Base-by-base conservation (phyloP, 2,113 vertebrate species). In the Calidris pugnax region DNA sequence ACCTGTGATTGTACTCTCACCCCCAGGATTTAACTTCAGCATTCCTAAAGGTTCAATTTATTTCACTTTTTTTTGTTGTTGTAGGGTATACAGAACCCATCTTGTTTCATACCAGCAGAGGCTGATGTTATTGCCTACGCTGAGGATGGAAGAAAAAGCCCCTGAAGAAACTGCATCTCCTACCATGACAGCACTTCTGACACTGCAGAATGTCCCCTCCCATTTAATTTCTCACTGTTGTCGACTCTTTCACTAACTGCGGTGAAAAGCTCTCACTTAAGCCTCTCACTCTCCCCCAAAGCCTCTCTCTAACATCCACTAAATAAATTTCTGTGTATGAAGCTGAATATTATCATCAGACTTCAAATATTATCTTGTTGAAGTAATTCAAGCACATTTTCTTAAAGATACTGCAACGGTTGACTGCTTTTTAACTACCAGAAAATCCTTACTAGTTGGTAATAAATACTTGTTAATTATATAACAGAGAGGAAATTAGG, bases 381-480 rank as follows among this genome's bases (percentile, higher is more conserved):
- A 84, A 74, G 32, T 57, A 79, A 91, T 77, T 5, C 16, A 84
- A 91, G 35, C 16, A 56, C 27, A 56, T 69, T 85, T 88, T 26
- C 55, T 74, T 74, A 81, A 84, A 87, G 64, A 89, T 51, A 53
- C 28, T 92, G 76, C 55, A 90, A 78, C 1, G 2, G 57, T 30
- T 75, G 60, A 85, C 39, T 85, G 74, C 48, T 72, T 85, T 94
- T 85, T 89, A 78, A 72, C 69, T 85, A 60, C 47, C 41, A 89
- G 63, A 89, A 95, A 95, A 90, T 85, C 35, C 48, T 68, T 76
- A 32, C 74, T 83, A 60, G 43, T 92, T 39, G 39, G 39, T 87
- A 85, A 89, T 82, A 96, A 87, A 87, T 76, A 91, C 59, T 86
- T 88, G 28, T 27, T 92, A 83, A 88, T 90, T 80, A 60, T 39